A percentile compares a stretch with the other conserved stretches of the same genome.
phyloP scores from a whole-genome alignment of 1,140 invertebrate species.

The Platorchestia sp. region DNA sequence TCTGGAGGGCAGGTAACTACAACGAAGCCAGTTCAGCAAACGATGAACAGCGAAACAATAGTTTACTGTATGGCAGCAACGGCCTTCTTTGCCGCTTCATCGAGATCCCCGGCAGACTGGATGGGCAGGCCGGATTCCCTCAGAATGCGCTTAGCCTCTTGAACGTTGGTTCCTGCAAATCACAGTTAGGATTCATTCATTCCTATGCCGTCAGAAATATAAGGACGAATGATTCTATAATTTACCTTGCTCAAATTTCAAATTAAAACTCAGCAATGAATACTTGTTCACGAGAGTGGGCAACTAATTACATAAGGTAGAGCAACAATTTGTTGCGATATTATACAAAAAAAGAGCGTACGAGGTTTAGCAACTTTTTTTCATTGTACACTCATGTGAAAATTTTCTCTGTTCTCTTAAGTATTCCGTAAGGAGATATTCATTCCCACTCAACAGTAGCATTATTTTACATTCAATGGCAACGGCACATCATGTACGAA shows the following conservation, averaged over 20 bases:
- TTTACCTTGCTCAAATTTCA: not conserved
- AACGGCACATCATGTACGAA: too few species aligned
- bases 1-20: not conserved
- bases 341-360: too few species aligned
- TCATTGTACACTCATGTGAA: too few species aligned
- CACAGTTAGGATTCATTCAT: not conserved
- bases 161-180: slow-evolving; percentile 79
- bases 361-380: too few species aligned
- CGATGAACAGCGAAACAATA: not conserved
- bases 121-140: slow-evolving; percentile 87
- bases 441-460: too few species aligned
- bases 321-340: too few species aligned
- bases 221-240: not conserved
- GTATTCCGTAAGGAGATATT: too few species aligned
- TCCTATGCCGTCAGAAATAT: not conserved
- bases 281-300: too few species aligned
- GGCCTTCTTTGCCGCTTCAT: slow-evolving; percentile 92
- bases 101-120: slow-evolving; percentile 85
- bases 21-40: not conserved
- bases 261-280: not conserved
- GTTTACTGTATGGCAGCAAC: slow-evolving; percentile 73
- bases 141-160: slow-evolving; percentile 79
- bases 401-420: too few species aligned
- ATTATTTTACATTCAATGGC: too few species aligned
- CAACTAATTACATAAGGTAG: too few species aligned